Evolutionary conservation across 2,888 invertebrate genomes (phyloP), one percentile per base, ranked within the genome.

Genomic region (Phyllotreta striolata): DNA sequence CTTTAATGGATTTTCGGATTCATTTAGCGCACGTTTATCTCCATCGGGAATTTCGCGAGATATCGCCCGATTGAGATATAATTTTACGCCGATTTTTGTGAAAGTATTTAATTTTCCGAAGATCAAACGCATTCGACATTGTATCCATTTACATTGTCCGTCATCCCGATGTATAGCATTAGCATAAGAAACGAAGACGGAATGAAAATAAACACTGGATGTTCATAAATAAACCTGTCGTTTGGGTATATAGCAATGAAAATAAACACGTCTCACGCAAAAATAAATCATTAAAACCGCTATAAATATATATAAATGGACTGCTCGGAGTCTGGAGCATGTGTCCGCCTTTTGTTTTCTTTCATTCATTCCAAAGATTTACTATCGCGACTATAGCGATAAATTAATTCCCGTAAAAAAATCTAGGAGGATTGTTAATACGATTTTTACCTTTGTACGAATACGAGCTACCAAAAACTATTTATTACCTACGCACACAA

Each of bases 251-350:
- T 66, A 64, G 64, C 66, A 68, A 64, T 58, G 67, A 72, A 76
- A 76, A 76, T 68, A 74, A 76, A 75, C 73, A 73, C 68, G 63
- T 73, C 74, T 62, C 65, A 68, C 72, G 73, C 76, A 65, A 75
- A 76, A 76, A 76, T 75, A 76, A 76, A 76, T 76, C 76, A 76
- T 76, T 75, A 75, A 74, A 69, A 67, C 65, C 56, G 54, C 58
- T 59, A 61, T 66, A 60, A 66, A 65, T 69, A 69, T 70, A 72
- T 69, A 68, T 66, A 67, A 64, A 64, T 64, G 61, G 54, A 64
- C 64, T 64, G 56, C 57, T 61, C 51, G 59, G 40, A 59, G 59
- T 59, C 59, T 59, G 51, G 51, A 52, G 52, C 52, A 60, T 52
- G 38, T 52, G 44, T 52, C 10, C 38, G 60, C 52, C 60, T 60